Percentiles rank a stretch among this genome's conserved stretches.
Evolutionary conservation across 2,113 vertebrate genomes (phyloP).

Genomic region (Orthonyx spaldingii): DNA sequence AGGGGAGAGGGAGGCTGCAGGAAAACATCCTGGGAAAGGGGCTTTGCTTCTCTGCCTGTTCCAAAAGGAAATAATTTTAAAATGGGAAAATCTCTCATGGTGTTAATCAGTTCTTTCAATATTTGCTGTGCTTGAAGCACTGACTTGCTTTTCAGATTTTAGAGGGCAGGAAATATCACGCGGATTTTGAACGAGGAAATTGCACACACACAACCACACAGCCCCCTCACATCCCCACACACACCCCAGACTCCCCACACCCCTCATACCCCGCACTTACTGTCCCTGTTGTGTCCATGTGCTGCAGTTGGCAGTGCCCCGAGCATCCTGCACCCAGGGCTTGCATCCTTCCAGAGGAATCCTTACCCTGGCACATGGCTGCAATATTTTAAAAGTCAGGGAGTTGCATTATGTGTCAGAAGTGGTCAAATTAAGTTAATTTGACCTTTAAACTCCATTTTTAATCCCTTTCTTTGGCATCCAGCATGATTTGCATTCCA

Average conservation of each 20-base stretch:
- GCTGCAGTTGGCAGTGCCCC: background rate
- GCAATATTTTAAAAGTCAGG: background rate
- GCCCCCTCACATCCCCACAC: background rate
- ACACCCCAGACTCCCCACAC: too few relatives aligned
- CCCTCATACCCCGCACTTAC: accelerated
- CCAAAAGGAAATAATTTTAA: background rate
- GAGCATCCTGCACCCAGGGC: background rate
- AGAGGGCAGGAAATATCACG: background rate
- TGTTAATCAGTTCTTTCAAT: background rate
- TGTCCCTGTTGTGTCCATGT: background rate
- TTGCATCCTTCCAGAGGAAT: background rate
- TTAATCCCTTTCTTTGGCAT: slow-evolving; percentile 50
- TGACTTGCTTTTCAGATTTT: background rate
- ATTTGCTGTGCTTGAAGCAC: background rate
- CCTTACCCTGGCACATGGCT: background rate
- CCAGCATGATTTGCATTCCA: slow-evolving; percentile 54
- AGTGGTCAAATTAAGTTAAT: slow-evolving; percentile 51
- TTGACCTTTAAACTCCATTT: slow-evolving; percentile 58
- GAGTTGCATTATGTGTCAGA: slow-evolving; percentile 5
- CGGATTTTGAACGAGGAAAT: background rate
- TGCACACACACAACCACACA: too few relatives aligned
- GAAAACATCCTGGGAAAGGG: background rate
- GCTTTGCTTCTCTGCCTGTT: background rate
- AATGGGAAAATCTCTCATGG: background rate
- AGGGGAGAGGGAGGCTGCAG: background rate